Base-by-base conservation (phyloP, 2,888 invertebrate species). In the Xestia xanthographa region DNA sequence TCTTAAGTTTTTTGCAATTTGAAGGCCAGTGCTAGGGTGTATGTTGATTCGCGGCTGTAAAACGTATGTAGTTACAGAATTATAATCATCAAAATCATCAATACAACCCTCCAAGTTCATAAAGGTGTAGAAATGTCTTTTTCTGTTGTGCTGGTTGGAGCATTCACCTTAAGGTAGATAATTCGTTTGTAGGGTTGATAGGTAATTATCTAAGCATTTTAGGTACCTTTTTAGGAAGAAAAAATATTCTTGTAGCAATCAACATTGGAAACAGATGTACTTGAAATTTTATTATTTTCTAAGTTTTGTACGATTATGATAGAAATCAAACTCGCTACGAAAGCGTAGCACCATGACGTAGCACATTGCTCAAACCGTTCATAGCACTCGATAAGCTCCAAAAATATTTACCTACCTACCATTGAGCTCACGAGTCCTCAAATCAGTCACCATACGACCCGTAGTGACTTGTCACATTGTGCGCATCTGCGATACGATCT, bases 381-480 rank as follows among this genome's bases (percentile, higher is more conserved):
- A 63, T 65, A 78, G 29, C 45, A 56, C 26, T 41, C 58, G 78
- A 63, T 77, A 80, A 85, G 68, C 75, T 74, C 73, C 65, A 60
- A 72, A 86, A 76, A 87, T 81, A 76, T 85, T 77, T 48, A 50
- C 56, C 45, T 71, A 70, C 53, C 53, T 66, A 79, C 60, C 43
- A 72, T 50, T 72, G 58, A 89, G 84, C 86, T 77, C 69, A 82
- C 83, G 76, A 89, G 82, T 90, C 85, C 83, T 83, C 80, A 80
- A 90, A 87, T 86, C 88, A 90, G 83, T 92, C 91, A 91, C 90
- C 83, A 89, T 86, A 83, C 86, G 92, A 91, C 88, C 89, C 89
- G 81, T 87, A 91, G 90, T 93, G 94, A 93, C 93, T 94, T 89
- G 93, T 91, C 90, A 91, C 86, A 91, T 90, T 88, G 84, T 86